phyloP scores from a whole-genome alignment of 1,140 invertebrate species.

The Macrocentrus cingulum region DNA sequence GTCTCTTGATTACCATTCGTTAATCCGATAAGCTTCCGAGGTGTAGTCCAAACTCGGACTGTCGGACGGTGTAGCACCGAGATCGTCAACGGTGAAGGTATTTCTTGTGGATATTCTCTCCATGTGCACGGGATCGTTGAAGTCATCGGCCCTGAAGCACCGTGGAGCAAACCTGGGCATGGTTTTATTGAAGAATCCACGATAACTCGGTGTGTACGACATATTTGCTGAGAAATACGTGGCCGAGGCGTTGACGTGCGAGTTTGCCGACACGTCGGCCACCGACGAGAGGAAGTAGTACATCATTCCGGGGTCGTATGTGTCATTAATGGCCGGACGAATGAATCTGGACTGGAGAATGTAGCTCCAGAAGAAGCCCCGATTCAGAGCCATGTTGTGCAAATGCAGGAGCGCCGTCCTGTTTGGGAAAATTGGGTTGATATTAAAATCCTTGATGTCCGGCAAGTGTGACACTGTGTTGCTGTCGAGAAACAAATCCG shows the following conservation, averaged over 20 bases:
- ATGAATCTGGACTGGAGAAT: conserved; percentile 91
- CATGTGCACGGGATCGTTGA: conserved; percentile 91
- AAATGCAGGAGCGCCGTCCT: conserved; percentile 89
- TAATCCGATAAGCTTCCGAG: conserved; percentile 84
- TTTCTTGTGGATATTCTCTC: conserved; percentile 90
- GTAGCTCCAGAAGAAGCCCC: conserved; percentile 95
- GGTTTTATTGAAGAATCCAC: conserved; percentile 96
- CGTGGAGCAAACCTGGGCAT: conserved; percentile 92
- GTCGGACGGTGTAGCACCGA: conserved; percentile 76
- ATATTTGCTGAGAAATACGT: conserved; percentile 94
- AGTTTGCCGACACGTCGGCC: conserved; percentile 92
- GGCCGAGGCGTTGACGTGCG: conserved; percentile 88
- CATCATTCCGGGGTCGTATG: conserved; percentile 96
- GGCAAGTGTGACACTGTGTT: conserved; percentile 88
- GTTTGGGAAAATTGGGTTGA: conserved; percentile 94
- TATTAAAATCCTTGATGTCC: conserved; percentile 92
- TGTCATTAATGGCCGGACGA: conserved; percentile 84
- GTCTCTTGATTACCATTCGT: conserved; percentile 97
- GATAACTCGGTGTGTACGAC: conserved; percentile 92
- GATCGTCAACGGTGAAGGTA: conserved; percentile 80
- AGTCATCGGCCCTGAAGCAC: conserved; percentile 88
- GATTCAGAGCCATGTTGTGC: conserved; percentile 92
- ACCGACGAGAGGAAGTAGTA: conserved; percentile 95
- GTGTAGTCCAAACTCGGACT: conserved; percentile 86
- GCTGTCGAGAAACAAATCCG: conserved; percentile 79